phyloP scores from a whole-genome alignment of 2,113 vertebrate species.

The Pogonocichla stellata region DNA sequence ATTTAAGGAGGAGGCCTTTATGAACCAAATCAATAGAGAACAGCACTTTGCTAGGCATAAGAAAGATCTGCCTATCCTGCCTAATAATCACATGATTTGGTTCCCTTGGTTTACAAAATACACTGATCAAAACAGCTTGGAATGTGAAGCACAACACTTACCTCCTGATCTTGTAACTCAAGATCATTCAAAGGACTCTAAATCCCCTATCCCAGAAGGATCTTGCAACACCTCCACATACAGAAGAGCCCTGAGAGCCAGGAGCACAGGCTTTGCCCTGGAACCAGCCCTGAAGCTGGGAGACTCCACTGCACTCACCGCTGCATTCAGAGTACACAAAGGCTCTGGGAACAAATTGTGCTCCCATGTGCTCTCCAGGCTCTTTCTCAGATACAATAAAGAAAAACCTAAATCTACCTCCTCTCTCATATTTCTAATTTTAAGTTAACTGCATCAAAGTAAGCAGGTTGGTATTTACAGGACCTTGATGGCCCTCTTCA shows the following conservation, averaged over 20 bases:
- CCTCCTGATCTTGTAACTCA: neutral
- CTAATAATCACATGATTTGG: neutral
- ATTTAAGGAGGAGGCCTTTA: neutral
- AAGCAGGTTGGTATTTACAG: neutral
- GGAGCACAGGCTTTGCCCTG: neutral
- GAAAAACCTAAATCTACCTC: neutral
- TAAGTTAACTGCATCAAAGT: neutral
- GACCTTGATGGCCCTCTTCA: neutral
- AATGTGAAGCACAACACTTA: neutral
- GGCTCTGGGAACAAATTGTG: fast-evolving
- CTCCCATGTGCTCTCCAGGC: neutral
- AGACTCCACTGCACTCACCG: neutral
- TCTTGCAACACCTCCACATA: neutral
- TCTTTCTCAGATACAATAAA: neutral
- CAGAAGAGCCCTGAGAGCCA: neutral
- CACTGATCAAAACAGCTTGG: neutral
- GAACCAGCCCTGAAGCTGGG: neutral
- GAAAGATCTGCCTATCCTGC: neutral
- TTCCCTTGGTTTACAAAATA: neutral
- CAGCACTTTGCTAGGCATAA: neutral
- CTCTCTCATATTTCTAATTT: neutral
- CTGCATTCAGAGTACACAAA: neutral
- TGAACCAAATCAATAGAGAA: neutral
- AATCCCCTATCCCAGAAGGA: neutral
- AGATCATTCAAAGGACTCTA: neutral